Base-by-base conservation (phyloP, 2,113 vertebrate genomes). In the Lagopus muta region DNA sequence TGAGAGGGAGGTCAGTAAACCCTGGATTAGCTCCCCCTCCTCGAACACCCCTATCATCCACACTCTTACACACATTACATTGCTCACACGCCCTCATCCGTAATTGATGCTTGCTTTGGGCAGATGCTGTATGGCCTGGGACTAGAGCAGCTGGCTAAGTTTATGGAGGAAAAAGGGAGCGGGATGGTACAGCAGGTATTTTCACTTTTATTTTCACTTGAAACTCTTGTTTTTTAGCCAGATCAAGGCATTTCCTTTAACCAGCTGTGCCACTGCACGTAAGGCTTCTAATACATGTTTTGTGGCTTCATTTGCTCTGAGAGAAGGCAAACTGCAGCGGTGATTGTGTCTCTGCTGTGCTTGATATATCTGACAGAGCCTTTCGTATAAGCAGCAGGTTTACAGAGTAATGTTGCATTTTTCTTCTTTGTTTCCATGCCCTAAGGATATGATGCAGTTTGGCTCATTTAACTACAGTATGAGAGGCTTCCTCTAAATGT, bases 181-280 rank as follows among this genome's bases (percentile, higher is more conserved):
- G 97, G 97, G 52, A 98, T 98, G 98, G 98, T 98, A 92, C 98
- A 97, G 98, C 98, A 99, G 98, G 98, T 99, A 98, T 97, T 97
- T 97, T 48, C 79, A n/a, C 91, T 97, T 96, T 79, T 96, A 93
- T 94, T 98, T 97, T 96, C 94, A 45, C 92, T 97, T n/a, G 75
- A 74, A 93, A 89, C 86, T 94, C 72, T 69, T 60, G 57, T 66
- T 95, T 92, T 92, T 89, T 82, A 57, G 84, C 25, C 57, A 62
- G 84, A 72, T 45, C 21, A 75, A 67, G 89, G 48, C 28, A 40
- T 79, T 77, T 90, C 74, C 86, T 50, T 8, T 21, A 40, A 67
- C 30, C 88, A 93, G 93, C 88, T 73, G 89, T 82, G 45, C 21
- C 65, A 5, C 73, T 92, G 96, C 85, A 28, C 94, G 93, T 60